Base-by-base conservation (phyloP, 2,113 vertebrate species). In the Hylia prasina region DNA sequence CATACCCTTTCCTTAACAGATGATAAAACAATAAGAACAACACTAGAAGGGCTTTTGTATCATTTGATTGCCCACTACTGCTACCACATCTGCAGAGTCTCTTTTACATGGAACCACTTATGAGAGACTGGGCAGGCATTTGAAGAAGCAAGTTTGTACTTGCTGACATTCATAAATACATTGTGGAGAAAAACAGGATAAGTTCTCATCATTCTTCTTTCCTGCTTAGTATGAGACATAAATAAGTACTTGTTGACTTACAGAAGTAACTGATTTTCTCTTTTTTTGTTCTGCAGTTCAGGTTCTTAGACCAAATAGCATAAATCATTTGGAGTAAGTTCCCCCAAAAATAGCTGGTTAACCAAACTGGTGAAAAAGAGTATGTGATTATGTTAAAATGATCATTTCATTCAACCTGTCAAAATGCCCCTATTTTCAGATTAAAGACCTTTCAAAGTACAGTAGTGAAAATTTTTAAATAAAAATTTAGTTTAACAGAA, bases 171-270 rank as follows among this genome's bases (percentile, higher is more conserved):
- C 9, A 11, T 56, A 21, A 50, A 4, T 50, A 6, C 15, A 35
- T 11, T 66, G 14, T 31, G 47, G 10, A 20, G 27, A 73, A 90
- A 70, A 57, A 2, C 4, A 44, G 8, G 48, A 1, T 44, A 56
- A 42, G 9, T 68, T 51, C 11, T 75, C 51, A 16, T 19, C 8
- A 4, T 51, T 20, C 10, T 78, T 64, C 51, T 76, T 84, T 82
- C 17, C 44, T 10, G n/a, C 8, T 30, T 75, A 80, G 13, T 6
- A 23, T 0, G 0, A 76, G n/a, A 25, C 3, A 15, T 17, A 54
- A 4, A 9, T 60, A 79, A 68, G 3, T 44, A 19, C 28, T 50
- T 65, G 7, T 30, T 50, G 54, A 63, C 10, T 70, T 70, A 57
- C 1, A 76, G 12, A 86, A 82, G 23, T 35, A 80, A 61, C 4